Evolutionary conservation across 2,797 vertebrate genomes (phyloP).

Genomic region (Emydoidea blandingii): DNA sequence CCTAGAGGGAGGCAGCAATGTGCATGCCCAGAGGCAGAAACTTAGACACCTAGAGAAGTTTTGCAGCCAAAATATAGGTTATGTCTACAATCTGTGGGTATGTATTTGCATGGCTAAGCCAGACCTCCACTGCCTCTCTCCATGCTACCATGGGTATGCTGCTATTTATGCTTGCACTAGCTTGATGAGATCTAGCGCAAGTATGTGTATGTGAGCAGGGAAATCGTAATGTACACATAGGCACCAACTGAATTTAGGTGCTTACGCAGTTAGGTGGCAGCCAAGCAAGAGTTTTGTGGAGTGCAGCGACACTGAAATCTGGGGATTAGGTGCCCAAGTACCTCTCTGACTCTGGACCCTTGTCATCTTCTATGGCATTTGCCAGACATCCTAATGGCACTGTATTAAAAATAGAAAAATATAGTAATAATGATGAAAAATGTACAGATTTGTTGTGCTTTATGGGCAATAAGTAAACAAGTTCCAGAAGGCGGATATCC

Average conservation of each 20-base stretch:
- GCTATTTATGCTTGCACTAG: neutral
- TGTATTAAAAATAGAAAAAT: slow-evolving; percentile 60
- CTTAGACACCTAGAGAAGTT: neutral
- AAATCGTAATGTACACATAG: neutral
- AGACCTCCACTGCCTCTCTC: neutral
- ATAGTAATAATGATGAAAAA: slow-evolving; percentile 43
- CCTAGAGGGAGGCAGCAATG: neutral
- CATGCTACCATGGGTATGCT: neutral
- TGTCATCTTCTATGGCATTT: slow-evolving; percentile 48
- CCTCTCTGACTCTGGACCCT: neutral
- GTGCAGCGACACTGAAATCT: neutral
- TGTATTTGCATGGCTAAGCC: neutral
- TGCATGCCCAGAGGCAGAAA: neutral
- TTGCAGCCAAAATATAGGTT: neutral
- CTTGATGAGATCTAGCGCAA: neutral
- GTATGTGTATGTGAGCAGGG: neutral
- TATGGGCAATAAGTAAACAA: slow-evolving; percentile 55
- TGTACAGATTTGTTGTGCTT: slow-evolving; percentile 33
- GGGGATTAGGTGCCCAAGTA: neutral
- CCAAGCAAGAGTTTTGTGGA: neutral
- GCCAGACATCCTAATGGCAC: slow-evolving; percentile 45
- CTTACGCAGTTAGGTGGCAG: neutral
- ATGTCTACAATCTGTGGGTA: neutral
- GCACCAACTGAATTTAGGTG: neutral
- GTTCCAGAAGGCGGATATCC: slow-evolving; percentile 8